phyloP scores from a whole-genome alignment of 2,113 vertebrate species.

The Passer domesticus region DNA sequence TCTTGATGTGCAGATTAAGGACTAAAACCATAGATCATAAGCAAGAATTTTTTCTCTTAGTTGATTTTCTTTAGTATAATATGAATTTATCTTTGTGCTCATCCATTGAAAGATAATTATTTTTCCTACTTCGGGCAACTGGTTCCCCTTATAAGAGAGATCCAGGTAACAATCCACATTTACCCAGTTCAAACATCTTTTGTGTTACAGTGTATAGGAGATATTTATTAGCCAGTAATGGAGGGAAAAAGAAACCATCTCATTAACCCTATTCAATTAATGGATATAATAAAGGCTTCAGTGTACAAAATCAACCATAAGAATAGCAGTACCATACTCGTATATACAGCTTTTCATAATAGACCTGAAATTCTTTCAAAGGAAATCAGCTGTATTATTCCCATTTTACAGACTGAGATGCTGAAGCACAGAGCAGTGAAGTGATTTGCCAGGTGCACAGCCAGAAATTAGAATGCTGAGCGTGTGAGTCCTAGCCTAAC shows the following conservation, averaged over 20 bases:
- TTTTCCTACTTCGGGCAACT: background rate
- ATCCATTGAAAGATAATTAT: background rate
- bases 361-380: background rate
- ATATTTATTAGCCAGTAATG: background rate
- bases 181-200: background rate
- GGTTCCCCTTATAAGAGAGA: background rate
- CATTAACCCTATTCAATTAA: background rate
- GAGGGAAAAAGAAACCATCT: background rate
- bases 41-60: background rate
- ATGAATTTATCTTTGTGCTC: background rate
- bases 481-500: background rate
- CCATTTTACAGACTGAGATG: background rate
- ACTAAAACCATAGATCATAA: background rate
- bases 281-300: background rate
- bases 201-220: background rate
- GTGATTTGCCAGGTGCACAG: background rate
- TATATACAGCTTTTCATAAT: background rate
- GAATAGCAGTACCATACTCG: background rate
- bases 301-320: background rate
- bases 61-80: background rate
- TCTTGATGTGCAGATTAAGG: background rate
- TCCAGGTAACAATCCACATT: background rate
- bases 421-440: background rate
- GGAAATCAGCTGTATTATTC: background rate
- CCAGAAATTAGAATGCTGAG: constrained; percentile 11